Percentiles rank a stretch among this genome's conserved stretches.
Evolutionary conservation across 2,888 invertebrate genomes (phyloP).

Genomic region (Chouioia cunea): DNA sequence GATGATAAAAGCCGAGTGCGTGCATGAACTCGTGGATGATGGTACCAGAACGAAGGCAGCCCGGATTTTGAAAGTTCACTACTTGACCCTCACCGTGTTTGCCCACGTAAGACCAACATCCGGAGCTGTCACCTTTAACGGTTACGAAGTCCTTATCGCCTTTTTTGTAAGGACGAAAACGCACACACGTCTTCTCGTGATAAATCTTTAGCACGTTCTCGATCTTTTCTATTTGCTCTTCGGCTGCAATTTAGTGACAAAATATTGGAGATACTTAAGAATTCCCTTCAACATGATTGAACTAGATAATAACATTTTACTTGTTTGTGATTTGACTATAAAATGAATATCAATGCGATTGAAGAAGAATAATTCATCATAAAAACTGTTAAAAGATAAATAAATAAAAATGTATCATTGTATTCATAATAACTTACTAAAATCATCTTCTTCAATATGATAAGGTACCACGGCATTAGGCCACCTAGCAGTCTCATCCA

Average conservation of each 20-base stretch:
- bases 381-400: too few relatives aligned
- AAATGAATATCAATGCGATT: not conserved
- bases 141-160: constrained; percentile 73
- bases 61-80: constrained; percentile 69
- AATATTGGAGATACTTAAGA: too few relatives aligned
- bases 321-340: too few relatives aligned
- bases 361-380: not conserved
- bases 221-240: constrained; percentile 70
- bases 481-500: constrained; percentile 70
- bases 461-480: constrained; percentile 72
- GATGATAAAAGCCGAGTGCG: constrained; percentile 85
- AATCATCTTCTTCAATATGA: constrained; percentile 70
- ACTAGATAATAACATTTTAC: too few relatives aligned
- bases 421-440: constrained; percentile 66
- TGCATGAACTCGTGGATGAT: constrained; percentile 83
- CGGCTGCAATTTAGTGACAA: constrained; percentile 52
- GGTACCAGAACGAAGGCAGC: constrained; percentile 70
- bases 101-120: constrained; percentile 80
- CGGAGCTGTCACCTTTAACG: constrained; percentile 71
- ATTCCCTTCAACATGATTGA: too few relatives aligned
- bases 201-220: constrained; percentile 73
- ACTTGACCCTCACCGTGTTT: constrained; percentile 73
- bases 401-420: too few relatives aligned
- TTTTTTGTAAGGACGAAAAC: constrained; percentile 73
- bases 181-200: constrained; percentile 75